These are phyloP conservation scores for Cygnus olor DNA, from an alignment of 2,797 vertebrate species.

Conservation along the genomic window DNA sequence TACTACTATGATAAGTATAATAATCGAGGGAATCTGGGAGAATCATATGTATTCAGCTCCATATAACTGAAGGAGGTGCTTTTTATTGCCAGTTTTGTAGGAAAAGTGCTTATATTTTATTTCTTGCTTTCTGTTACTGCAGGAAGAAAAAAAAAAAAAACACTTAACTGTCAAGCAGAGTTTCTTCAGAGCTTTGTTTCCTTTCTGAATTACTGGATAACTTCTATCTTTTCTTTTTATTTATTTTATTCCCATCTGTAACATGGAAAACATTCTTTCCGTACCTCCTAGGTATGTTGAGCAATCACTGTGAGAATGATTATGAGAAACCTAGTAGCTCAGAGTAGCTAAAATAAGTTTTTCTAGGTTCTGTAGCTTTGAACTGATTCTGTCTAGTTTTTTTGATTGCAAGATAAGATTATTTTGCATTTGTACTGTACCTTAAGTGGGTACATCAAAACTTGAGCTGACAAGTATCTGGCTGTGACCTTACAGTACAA, in stretches of 20 bases:
- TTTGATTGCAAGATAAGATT: background rate
- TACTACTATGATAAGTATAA: background rate
- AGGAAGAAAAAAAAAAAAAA: slow-evolving; percentile 19
- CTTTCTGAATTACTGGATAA: background rate
- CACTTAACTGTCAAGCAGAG: background rate
- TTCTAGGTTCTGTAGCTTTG: background rate
- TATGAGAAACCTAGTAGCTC: background rate
- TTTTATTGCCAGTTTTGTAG: background rate
- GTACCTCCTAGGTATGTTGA: background rate
- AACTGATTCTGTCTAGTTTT: background rate
- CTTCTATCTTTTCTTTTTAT: background rate
- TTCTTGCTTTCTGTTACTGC: slow-evolving; percentile 15
- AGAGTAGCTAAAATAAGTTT: background rate
- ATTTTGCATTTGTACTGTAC: background rate
- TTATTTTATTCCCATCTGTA: background rate
- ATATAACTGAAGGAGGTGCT: background rate
- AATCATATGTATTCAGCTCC: background rate
- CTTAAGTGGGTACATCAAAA: background rate
- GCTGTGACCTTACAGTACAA: background rate
- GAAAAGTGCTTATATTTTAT: slow-evolving; percentile 12
- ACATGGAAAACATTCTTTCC: background rate
- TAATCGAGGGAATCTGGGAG: background rate
- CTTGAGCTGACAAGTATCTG: background rate
- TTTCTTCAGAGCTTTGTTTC: slow-evolving; percentile 1
- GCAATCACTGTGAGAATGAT: background rate